Percentiles rank a stretch among this genome's conserved stretches.
phyloP scores from a whole-genome alignment of 1,140 invertebrate species.

The Caenorhabditis brenneri region DNA sequence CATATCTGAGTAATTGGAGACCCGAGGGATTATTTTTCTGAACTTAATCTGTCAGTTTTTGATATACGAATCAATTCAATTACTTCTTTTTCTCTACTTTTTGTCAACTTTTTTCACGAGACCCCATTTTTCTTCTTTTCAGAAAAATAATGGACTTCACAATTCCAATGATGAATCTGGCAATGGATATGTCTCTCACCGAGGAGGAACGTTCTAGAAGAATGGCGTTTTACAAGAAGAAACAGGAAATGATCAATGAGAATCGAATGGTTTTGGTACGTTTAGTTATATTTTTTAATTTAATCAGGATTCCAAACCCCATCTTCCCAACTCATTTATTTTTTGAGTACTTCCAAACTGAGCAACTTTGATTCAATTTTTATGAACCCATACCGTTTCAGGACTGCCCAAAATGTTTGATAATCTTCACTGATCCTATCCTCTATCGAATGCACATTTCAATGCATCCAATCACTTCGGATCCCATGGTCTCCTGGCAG shows the following conservation, averaged over 20 bases:
- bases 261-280: not conserved
- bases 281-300: no score
- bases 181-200: not conserved
- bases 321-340: no score
- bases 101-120: no score
- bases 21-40: no score
- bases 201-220: not conserved
- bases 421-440: not conserved
- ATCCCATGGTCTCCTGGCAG: not conserved
- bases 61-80: no score
- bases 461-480: not conserved
- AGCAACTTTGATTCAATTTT: not conserved
- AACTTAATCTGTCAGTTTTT: no score
- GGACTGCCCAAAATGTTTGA: not conserved
- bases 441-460: not conserved
- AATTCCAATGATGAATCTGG: not conserved
- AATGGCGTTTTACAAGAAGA: not conserved
- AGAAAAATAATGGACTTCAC: not conserved
- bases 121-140: not conserved
- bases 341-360: no score
- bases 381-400: not conserved
- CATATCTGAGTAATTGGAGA: no score
- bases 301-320: no score
- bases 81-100: no score
- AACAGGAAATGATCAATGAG: not conserved